Evolutionary conservation across 2,888 invertebrate genomes (phyloP).

Genomic region (Tipula unca): DNA sequence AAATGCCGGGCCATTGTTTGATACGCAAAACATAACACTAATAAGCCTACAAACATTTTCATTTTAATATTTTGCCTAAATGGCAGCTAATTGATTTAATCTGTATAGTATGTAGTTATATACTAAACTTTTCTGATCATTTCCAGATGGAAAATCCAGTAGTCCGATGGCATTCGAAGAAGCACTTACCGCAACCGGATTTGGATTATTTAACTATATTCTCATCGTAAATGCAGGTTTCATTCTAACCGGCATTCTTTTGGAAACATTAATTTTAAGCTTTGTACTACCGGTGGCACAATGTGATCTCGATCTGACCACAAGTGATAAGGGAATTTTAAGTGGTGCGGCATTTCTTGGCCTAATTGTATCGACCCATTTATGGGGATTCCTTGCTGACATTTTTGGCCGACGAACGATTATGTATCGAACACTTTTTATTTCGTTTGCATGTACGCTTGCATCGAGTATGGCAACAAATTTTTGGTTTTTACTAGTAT

Average conservation of each 20-base stretch:
- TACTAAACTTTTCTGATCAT: background rate
- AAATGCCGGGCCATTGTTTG: too few relatives aligned
- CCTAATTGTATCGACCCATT: constrained; percentile 46
- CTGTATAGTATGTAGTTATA: too few relatives aligned
- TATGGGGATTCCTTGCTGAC: constrained; percentile 51
- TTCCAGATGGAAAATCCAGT: background rate
- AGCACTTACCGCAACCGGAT: constrained; percentile 34
- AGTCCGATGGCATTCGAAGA: background rate
- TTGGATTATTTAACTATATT: constrained; percentile 45
- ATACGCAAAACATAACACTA: too few relatives aligned
- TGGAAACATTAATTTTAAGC: constrained; percentile 44
- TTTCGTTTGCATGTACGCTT: constrained; percentile 43
- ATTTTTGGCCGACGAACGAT: constrained; percentile 44
- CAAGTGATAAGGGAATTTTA: constrained; percentile 39
- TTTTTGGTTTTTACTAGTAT: constrained; percentile 44
- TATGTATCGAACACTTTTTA: constrained; percentile 42
- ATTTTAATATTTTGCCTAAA: too few relatives aligned
- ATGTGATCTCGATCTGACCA: constrained; percentile 40
- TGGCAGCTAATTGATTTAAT: too few relatives aligned
- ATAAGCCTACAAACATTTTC: too few relatives aligned
- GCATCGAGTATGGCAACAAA: constrained; percentile 44
- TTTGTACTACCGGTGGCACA: constrained; percentile 47
- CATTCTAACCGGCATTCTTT: constrained; percentile 43
- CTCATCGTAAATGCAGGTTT: constrained; percentile 45
- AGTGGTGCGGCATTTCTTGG: constrained; percentile 40